Conservation (phyloP, 2,888 invertebrate species). For the Xylocampa areola region DNA sequence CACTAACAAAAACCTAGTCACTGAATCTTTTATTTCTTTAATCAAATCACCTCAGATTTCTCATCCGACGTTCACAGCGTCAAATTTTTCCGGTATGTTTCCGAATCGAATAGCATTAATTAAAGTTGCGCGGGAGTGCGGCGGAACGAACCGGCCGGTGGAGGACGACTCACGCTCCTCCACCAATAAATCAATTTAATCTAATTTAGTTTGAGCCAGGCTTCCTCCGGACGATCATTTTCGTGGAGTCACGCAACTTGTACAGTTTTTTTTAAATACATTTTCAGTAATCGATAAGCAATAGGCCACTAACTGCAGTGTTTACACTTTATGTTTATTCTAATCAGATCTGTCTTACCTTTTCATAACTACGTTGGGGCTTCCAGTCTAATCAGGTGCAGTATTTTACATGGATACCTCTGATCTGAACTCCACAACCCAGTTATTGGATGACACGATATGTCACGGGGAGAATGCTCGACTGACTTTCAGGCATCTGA, state of each 20-base stretch:
- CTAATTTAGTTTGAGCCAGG: conserved; percentile 87
- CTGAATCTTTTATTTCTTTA: conserved; percentile 9
- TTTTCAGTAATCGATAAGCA: conserved; percentile 2
- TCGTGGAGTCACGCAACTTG: conserved; percentile 79
- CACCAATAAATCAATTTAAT: conserved; percentile 89
- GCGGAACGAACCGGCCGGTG: conserved; percentile 68
- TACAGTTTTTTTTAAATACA: background rate
- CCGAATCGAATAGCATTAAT: conserved; percentile 87
- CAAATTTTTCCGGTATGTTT: conserved; percentile 80
- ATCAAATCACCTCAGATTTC: conserved; percentile 35
- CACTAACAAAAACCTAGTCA: background rate
- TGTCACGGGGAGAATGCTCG: too few relatives aligned
- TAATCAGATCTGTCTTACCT: too few relatives aligned
- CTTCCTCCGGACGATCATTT: conserved; percentile 76
- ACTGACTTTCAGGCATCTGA: too few relatives aligned
- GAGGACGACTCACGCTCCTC: conserved; percentile 78
- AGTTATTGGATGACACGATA: too few relatives aligned
- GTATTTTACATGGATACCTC: too few relatives aligned
- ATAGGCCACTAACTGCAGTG: background rate
- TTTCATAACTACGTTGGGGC: too few relatives aligned
- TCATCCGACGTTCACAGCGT: conserved; percentile 50
- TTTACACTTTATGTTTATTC: too few relatives aligned
- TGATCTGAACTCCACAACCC: too few relatives aligned
- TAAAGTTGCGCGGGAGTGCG: conserved; percentile 74
- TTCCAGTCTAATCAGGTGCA: too few relatives aligned